phyloP scores from a whole-genome alignment of 2,113 vertebrate species.

The Speoplatyrhinus poulsoni region DNA sequence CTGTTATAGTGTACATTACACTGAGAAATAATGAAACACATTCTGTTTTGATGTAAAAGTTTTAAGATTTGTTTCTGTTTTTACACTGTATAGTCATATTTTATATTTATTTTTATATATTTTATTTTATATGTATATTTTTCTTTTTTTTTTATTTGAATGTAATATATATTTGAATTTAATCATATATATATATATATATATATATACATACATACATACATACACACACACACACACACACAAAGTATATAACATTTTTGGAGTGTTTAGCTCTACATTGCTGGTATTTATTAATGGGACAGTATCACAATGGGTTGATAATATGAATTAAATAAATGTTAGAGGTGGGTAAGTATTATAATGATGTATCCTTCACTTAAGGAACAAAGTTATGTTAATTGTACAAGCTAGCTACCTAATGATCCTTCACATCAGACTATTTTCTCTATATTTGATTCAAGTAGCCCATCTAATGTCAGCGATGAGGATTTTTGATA shows the following conservation, averaged over 20 bases:
- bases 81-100: conserved; percentile 64
- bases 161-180: conserved; percentile 60
- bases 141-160: too few relatives aligned
- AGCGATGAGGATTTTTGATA: conserved; percentile 9
- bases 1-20: conserved; percentile 83
- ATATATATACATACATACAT: background rate
- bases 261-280: conserved; percentile 69
- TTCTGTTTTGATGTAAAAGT: conserved; percentile 71
- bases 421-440: background rate
- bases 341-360: conserved; percentile 42
- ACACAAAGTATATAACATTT: conserved; percentile 66
- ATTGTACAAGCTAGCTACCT: background rate
- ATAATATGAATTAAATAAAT: conserved; percentile 63
- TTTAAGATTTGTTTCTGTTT: conserved; percentile 60
- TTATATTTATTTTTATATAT: conserved; percentile 52
- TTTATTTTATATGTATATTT: conserved; percentile 36
- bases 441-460: background rate
- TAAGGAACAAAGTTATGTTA: background rate
- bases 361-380: conserved; percentile 18
- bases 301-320: conserved; percentile 43
- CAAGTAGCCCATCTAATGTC: background rate
- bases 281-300: conserved; percentile 69
- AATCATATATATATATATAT: conserved; percentile 54
- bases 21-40: conserved; percentile 56
- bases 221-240: background rate